Conservation (phyloP, 2,113 vertebrate species). For the Phylloscopus trochilus region DNA sequence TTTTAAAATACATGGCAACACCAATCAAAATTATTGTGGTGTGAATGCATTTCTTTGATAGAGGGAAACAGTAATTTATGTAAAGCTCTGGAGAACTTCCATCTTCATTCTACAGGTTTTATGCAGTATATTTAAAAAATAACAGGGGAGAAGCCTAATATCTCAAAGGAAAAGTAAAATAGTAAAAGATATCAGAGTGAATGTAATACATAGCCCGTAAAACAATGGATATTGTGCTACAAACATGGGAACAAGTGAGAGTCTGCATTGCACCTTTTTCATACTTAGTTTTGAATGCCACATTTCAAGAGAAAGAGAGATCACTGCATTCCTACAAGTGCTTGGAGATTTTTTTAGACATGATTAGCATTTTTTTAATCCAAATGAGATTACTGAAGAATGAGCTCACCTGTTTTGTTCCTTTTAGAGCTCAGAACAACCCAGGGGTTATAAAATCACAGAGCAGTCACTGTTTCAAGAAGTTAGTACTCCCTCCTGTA, state of each 20-base stretch:
- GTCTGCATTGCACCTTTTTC: not conserved
- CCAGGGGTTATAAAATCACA: not conserved
- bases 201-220: not conserved
- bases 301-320: not conserved
- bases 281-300: not conserved
- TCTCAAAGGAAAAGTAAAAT: not conserved
- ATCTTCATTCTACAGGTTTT: not conserved
- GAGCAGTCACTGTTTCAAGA: not conserved
- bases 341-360: slow-evolving; percentile 15
- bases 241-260: not conserved
- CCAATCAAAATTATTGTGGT: not conserved
- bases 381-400: not conserved
- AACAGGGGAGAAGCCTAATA: not conserved
- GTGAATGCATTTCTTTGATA: not conserved
- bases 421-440: not conserved
- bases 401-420: slow-evolving; percentile 54
- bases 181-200: not conserved
- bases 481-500: not conserved
- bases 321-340: not conserved
- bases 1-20: not conserved
- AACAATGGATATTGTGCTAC: not conserved
- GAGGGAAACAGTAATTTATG: not conserved
- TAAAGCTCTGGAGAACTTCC: not conserved
- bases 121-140: not conserved
- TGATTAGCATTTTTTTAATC: slow-evolving; percentile 12